phyloP scores from a whole-genome alignment of 1,140 invertebrate species.

The Sarcophaga peregrina region DNA sequence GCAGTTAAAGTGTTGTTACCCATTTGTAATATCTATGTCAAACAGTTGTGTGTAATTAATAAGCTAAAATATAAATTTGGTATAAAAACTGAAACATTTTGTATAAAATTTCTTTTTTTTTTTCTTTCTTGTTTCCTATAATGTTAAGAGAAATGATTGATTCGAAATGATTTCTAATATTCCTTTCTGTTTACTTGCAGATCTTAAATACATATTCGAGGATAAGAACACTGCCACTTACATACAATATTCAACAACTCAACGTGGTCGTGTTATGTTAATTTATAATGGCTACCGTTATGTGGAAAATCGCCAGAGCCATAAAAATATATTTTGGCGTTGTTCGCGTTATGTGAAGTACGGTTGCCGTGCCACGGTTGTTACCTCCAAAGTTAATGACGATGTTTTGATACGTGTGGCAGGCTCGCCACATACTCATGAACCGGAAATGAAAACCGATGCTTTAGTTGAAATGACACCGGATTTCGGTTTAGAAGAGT shows the following conservation, averaged over 20 bases:
- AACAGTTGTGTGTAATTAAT: no score
- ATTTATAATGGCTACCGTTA: conserved; percentile 64
- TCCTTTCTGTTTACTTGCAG: conserved; percentile 47
- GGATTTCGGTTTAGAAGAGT: conserved; percentile 56
- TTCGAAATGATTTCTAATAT: neutral
- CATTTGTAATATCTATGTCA: no score
- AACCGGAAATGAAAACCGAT: conserved; percentile 57
- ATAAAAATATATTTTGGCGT: conserved; percentile 65
- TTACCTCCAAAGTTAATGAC: conserved; percentile 59
- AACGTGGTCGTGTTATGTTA: conserved; percentile 62
- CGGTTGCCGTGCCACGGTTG: conserved; percentile 61
- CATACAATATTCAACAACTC: conserved; percentile 60
- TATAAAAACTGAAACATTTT: no score
- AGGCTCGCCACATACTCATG: conserved; percentile 62
- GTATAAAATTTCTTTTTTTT: no score
- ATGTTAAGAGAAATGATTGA: neutral
- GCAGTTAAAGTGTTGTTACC: no score
- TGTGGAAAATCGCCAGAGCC: conserved; percentile 63
- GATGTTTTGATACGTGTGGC: conserved; percentile 56
- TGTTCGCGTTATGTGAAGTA: conserved; percentile 64
- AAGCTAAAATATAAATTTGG: no score
- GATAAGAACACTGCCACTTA: conserved; percentile 55
- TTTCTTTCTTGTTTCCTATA: neutral
- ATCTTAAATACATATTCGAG: conserved; percentile 57
- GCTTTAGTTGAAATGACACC: conserved; percentile 54